Conservation (phyloP, 2,888 invertebrate species). For the Rhorus exstirpatorius region DNA sequence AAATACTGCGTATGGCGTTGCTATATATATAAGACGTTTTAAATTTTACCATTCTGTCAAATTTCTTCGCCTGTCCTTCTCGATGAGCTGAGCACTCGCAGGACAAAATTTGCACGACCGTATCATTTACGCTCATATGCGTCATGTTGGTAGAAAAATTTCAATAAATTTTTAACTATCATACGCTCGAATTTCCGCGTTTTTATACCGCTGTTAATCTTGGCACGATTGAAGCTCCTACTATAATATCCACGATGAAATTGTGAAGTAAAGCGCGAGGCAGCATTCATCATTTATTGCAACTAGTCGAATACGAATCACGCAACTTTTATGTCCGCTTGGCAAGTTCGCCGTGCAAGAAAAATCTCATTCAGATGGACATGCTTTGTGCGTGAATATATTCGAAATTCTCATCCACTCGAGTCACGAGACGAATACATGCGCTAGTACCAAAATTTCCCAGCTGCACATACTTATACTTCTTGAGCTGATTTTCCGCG, state of each 20-base stretch:
- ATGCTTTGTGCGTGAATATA: constrained; percentile 25
- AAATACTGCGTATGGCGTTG: too few relatives aligned
- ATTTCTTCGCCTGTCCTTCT: too few relatives aligned
- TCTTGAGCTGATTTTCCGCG: constrained; percentile 2
- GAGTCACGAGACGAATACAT: neutral
- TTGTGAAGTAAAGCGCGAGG: neutral
- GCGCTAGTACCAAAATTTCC: neutral
- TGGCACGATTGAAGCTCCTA: neutral
- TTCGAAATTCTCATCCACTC: constrained; percentile 22
- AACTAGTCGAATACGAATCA: constrained; percentile 43
- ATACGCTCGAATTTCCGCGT: neutral
- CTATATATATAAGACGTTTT: too few relatives aligned
- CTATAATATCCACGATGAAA: neutral
- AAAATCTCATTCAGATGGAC: constrained; percentile 7
- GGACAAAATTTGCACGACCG: too few relatives aligned
- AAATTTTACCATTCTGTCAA: too few relatives aligned
- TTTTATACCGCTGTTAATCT: neutral
- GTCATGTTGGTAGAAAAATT: too few relatives aligned
- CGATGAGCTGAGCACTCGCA: too few relatives aligned
- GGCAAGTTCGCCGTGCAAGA: constrained; percentile 7
- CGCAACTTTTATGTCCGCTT: constrained; percentile 42
- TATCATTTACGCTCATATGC: too few relatives aligned
- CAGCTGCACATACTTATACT: constrained; percentile 2
- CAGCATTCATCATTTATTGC: constrained; percentile 4
- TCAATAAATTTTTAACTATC: neutral